phyloP scores from a whole-genome alignment of 2,113 vertebrate species.

The Narcine bancroftii region DNA sequence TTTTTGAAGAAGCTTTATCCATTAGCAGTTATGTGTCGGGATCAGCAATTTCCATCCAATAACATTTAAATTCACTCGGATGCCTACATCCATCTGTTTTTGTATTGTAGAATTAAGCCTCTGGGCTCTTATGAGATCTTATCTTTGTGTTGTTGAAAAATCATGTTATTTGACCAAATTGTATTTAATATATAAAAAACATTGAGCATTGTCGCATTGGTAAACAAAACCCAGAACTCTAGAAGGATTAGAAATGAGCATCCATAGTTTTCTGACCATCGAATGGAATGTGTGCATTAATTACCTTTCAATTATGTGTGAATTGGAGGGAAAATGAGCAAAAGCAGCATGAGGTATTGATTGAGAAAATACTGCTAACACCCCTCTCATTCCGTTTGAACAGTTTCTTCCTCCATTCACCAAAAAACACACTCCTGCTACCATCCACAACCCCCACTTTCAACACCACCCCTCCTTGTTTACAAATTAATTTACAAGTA shows the following conservation, averaged over 20 bases:
- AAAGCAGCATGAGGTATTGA: slow-evolving; percentile 60
- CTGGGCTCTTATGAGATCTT: background rate
- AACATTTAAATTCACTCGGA: background rate
- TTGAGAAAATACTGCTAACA: slow-evolving; percentile 48
- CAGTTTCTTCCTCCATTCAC: slow-evolving; percentile 44
- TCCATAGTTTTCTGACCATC: slow-evolving; percentile 58
- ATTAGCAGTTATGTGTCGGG: background rate
- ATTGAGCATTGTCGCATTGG: background rate
- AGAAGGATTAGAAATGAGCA: background rate
- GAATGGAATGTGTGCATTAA: slow-evolving; percentile 65
- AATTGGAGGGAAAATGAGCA: slow-evolving; percentile 64
- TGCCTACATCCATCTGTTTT: background rate
- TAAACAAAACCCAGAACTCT: background rate
- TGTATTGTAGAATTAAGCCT: background rate
- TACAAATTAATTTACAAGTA: slow-evolving; percentile 80
- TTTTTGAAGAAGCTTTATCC: background rate
- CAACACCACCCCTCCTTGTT: slow-evolving; percentile 58
- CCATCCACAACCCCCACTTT: slow-evolving; percentile 36
- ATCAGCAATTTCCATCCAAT: background rate
- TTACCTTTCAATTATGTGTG: slow-evolving; percentile 75
- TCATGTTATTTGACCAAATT: background rate
- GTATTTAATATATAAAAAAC: background rate
- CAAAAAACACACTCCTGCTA: no score
- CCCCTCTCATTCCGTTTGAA: slow-evolving; percentile 55
- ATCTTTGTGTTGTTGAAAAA: background rate